phyloP scores from a whole-genome alignment of 2,113 vertebrate genomes.

The Sebastes schlegelii region DNA sequence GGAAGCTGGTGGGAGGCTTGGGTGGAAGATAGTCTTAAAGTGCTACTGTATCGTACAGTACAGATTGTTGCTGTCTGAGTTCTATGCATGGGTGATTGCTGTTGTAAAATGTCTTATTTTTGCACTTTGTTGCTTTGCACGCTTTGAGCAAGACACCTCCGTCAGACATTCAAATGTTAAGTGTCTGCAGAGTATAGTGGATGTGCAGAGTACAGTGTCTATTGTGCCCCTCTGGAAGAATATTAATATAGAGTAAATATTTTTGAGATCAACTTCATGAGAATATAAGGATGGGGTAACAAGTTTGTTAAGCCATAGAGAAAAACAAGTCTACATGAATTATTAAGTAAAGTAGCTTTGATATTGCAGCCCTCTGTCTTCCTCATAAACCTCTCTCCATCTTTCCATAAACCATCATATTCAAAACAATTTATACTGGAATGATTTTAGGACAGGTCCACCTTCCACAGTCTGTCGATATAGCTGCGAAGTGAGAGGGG shows the following conservation, averaged over 20 bases:
- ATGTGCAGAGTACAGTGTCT: background rate
- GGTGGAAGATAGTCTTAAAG: slow-evolving; percentile 33
- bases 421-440: background rate
- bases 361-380: too few relatives aligned
- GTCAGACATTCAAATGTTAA: background rate
- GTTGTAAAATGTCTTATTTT: background rate
- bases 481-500: too few relatives aligned
- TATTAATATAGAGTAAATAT: background rate
- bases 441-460: too few relatives aligned
- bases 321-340: too few relatives aligned
- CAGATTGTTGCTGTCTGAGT: background rate
- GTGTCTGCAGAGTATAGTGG: background rate
- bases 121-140: background rate
- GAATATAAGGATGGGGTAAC: too few relatives aligned
- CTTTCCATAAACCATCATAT: too few relatives aligned
- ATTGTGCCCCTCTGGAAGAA: background rate
- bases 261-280: background rate
- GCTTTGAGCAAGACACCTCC: background rate
- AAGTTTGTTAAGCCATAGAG: too few relatives aligned
- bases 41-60: background rate
- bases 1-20: slow-evolving; percentile 28
- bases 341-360: too few relatives aligned
- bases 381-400: too few relatives aligned
- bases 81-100: background rate
- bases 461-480: too few relatives aligned